phyloP scores from a whole-genome alignment of 2,888 invertebrate species.

The Phortica okadai region DNA sequence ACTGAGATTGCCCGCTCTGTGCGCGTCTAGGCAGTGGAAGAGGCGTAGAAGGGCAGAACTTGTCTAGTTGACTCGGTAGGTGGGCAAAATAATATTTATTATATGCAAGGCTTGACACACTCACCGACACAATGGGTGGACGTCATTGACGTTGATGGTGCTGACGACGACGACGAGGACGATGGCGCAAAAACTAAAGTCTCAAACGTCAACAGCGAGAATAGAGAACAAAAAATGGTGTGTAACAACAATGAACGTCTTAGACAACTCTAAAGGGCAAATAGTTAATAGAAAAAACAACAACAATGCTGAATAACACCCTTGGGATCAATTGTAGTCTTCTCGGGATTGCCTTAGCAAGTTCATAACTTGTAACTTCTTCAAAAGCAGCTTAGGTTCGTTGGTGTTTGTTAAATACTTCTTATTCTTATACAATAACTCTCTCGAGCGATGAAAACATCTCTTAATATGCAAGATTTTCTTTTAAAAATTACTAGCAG shows the following conservation, averaged over 20 bases:
- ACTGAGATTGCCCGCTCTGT: neutral
- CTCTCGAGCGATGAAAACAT: too few relatives aligned
- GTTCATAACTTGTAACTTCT: too few relatives aligned
- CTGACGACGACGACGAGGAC: neutral
- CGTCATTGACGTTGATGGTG: neutral
- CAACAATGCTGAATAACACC: neutral
- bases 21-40: neutral
- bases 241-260: neutral
- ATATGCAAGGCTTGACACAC: constrained; percentile 30
- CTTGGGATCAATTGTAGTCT: too few relatives aligned
- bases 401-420: too few relatives aligned
- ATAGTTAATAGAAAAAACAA: neutral
- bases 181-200: neutral
- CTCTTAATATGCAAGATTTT: too few relatives aligned
- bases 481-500: too few relatives aligned
- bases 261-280: neutral
- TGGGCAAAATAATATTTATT: constrained; percentile 23
- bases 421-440: too few relatives aligned
- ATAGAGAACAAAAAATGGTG: neutral
- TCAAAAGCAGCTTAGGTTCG: too few relatives aligned
- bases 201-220: constrained; percentile 4
- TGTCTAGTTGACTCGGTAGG: neutral
- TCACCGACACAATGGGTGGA: constrained; percentile 18
- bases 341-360: too few relatives aligned
- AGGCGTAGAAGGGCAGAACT: neutral